Conservation (phyloP, 2,797 vertebrate species). For the Garrulus glandarius region DNA sequence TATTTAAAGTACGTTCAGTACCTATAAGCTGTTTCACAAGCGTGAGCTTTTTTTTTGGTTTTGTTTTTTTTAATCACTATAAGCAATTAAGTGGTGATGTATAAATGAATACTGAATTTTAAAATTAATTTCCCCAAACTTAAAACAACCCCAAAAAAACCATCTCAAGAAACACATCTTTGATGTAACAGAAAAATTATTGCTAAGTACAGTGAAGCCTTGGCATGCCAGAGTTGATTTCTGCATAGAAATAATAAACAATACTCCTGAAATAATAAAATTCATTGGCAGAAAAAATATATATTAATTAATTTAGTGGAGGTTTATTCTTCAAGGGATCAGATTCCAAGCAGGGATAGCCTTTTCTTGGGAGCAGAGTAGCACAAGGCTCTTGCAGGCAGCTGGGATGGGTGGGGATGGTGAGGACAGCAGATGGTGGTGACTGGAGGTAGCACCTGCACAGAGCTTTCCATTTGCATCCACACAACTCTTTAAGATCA, state of each 20-base stretch:
- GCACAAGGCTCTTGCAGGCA: neutral
- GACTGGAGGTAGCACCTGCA: neutral
- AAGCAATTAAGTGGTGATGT: neutral
- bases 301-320: neutral
- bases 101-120: neutral
- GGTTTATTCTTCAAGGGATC: neutral
- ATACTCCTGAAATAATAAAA: neutral
- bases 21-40: neutral
- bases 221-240: neutral
- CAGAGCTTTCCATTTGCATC: neutral
- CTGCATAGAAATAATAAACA: neutral
- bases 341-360: neutral
- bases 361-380: neutral
- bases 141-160: neutral
- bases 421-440: neutral
- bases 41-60: neutral
- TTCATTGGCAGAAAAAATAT: neutral
- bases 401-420: accelerated
- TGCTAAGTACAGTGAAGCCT: neutral
- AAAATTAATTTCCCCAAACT: neutral
- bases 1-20: neutral
- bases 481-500: neutral
- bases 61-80: neutral
- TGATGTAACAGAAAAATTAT: neutral
- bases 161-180: neutral